Conservation (phyloP, 2,888 invertebrate genomes). For the Xestia ashworthii region DNA sequence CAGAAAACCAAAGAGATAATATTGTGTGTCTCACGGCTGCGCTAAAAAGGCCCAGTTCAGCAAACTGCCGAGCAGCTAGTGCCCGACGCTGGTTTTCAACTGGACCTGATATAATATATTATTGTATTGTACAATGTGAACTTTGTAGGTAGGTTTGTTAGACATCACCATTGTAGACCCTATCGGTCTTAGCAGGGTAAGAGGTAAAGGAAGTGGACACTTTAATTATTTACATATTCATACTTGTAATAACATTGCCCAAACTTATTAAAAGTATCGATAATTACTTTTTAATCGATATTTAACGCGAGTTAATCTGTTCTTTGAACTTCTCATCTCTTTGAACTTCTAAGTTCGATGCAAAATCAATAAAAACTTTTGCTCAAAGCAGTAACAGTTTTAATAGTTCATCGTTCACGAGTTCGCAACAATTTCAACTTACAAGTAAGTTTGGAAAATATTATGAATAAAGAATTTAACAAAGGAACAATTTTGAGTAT, state of each 20-base stretch:
- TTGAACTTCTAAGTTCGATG: not conserved
- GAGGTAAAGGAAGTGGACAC: not conserved
- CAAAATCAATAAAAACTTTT: slow-evolving; percentile 36
- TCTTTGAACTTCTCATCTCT: slow-evolving; percentile 8
- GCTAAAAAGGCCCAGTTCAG: no score
- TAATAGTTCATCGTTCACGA: slow-evolving; percentile 31
- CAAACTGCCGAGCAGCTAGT: no score
- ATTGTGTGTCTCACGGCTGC: no score
- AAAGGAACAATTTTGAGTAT: not conserved
- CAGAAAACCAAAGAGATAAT: no score
- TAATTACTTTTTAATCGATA: not conserved
- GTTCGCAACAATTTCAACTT: slow-evolving; percentile 17
- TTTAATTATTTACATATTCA: not conserved
- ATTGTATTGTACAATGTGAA: not conserved
- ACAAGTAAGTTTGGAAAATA: slow-evolving; percentile 14
- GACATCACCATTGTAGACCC: not conserved
- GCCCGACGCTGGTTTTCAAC: no score
- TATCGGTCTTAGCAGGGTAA: not conserved
- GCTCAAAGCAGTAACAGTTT: slow-evolving; percentile 14
- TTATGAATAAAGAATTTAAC: not conserved
- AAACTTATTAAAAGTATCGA: not conserved
- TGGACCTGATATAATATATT: no score
- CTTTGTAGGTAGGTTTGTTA: not conserved
- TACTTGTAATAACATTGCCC: not conserved
- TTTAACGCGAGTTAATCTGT: not conserved